A percentile compares a stretch with the other conserved stretches of the same genome.
phyloP scores from a whole-genome alignment of 2,797 vertebrate species.

The Crenuchus spilurus region DNA sequence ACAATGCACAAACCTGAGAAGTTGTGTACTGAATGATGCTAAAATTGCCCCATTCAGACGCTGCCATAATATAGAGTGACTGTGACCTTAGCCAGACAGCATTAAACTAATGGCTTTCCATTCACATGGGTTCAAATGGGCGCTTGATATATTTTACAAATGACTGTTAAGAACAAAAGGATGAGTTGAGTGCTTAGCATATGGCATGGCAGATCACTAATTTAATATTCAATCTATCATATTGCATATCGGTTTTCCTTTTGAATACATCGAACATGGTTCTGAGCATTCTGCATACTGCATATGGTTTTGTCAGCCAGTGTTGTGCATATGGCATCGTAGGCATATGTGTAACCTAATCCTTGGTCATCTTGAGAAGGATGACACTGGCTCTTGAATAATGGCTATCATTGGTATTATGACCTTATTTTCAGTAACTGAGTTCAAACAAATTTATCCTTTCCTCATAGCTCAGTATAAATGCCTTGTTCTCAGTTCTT shows the following conservation, averaged over 20 bases:
- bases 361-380: slow-evolving; percentile 51
- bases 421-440: slow-evolving; percentile 12
- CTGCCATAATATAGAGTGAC: slow-evolving; percentile 63
- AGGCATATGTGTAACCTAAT: slow-evolving; percentile 45
- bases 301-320: slow-evolving; percentile 68
- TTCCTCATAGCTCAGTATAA: slow-evolving; percentile 13
- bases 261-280: slow-evolving; percentile 61
- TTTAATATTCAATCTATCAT: slow-evolving; percentile 65
- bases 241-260: slow-evolving; percentile 72
- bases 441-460: slow-evolving; percentile 22
- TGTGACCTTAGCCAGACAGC: slow-evolving; percentile 56
- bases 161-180: slow-evolving; percentile 60
- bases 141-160: slow-evolving; percentile 68
- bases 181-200: slow-evolving; percentile 75
- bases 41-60: slow-evolving; percentile 60
- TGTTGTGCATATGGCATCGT: slow-evolving; percentile 49
- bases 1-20: slow-evolving; percentile 54
- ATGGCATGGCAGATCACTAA: slow-evolving; percentile 81
- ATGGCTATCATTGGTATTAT: neutral
- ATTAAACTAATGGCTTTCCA: slow-evolving; percentile 71
- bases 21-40: slow-evolving; percentile 66
- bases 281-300: slow-evolving; percentile 66
- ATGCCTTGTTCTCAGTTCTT: neutral
- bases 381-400: slow-evolving; percentile 48
- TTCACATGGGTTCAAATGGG: slow-evolving; percentile 71